phyloP scores from a whole-genome alignment of 1,140 invertebrate genomes.

The Helicoverpa zea region DNA sequence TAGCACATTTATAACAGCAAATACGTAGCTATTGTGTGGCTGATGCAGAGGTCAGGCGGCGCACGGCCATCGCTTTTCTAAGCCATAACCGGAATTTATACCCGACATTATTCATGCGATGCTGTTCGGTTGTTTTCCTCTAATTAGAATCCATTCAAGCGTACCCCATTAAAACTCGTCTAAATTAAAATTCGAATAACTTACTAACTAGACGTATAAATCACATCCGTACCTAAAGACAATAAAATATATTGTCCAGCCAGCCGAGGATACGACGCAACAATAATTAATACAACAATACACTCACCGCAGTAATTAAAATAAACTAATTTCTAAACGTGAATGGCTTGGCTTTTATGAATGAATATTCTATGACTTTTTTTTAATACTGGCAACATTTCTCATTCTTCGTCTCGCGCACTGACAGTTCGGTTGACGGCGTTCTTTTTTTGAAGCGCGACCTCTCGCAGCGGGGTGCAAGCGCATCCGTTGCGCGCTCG shows the following conservation, averaged over 20 bases:
- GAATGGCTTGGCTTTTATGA: slow-evolving; percentile 78
- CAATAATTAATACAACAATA: slow-evolving; percentile 85
- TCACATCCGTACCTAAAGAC: slow-evolving; percentile 78
- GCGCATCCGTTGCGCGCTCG: slow-evolving; percentile 77
- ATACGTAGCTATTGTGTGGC: slow-evolving; percentile 71
- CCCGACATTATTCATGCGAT: slow-evolving; percentile 81
- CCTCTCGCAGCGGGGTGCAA: slow-evolving; percentile 77
- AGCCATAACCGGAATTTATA: slow-evolving; percentile 83
- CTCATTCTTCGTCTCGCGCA: slow-evolving; percentile 76
- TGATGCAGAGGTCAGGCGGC: slow-evolving; percentile 64
- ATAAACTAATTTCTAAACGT: slow-evolving; percentile 85
- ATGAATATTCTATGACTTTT: slow-evolving; percentile 73
- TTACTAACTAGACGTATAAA: slow-evolving; percentile 86
- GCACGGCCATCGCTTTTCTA: slow-evolving; percentile 67
- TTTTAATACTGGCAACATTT: slow-evolving; percentile 82
- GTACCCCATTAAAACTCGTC: slow-evolving; percentile 84
- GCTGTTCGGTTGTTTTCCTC: slow-evolving; percentile 78
- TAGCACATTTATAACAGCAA: slow-evolving; percentile 77
- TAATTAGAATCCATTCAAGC: slow-evolving; percentile 86
- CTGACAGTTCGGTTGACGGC: slow-evolving; percentile 80
- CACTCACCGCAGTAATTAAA: slow-evolving; percentile 81
- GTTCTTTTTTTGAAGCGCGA: slow-evolving; percentile 82
- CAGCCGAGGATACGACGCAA: slow-evolving; percentile 59
- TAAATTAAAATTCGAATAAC: slow-evolving; percentile 87
- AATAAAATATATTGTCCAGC: slow-evolving; percentile 85